Base-by-base conservation (phyloP, 2,888 invertebrate genomes). In the Carpatolechia fugitivella region DNA sequence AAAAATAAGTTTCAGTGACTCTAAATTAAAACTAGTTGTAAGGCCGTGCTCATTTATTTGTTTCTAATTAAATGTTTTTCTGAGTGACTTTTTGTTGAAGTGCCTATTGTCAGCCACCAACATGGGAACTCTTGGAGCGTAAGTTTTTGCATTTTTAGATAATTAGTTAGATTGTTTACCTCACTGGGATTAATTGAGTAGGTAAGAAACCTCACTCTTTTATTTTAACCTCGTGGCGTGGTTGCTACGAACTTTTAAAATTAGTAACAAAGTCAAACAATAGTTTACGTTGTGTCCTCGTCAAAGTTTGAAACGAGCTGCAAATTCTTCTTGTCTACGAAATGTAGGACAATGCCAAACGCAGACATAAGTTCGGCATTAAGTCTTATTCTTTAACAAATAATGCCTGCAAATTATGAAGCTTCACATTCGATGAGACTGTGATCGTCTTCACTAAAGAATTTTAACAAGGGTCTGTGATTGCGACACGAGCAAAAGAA, bases 61-160 rank as follows among this genome's bases (percentile, higher is more conserved):
- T 70, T 65, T 55, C 61, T 60, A 66, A 70, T 71, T 71, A 67
- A 68, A 74, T 75, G 77, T 71, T 74, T 74, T 70, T 72, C 69
- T 78, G 63, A 75, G 82, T 84, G 81, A 74, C 69, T 58, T 70
- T 69, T 65, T 69, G 68, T 71, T 76, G 60, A 69, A 69, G 72
- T 74, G 65, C 69, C 64, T 69, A 66, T 74, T 71, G 70, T 55
- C 57, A 58, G 66, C 68, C 76, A 72, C 65, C 73, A 78, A 69
- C 70, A 87, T 87, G 87, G 87, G 84, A 82, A 80, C 76, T 69
- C 68, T 69, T 74, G 69, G 71, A 74, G 80, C 72, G 87, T 88
- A 74, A 87, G 87, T 63, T 65, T 67, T 64, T 57, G 54, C 31
- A 29, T 41, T 46, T 40, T 52, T 54, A 30, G 33, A 50, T 41